Percentiles rank a stretch among this genome's conserved stretches.
Conservation (phyloP, 1,140 invertebrate genomes). For the Triops cancriformis region DNA sequence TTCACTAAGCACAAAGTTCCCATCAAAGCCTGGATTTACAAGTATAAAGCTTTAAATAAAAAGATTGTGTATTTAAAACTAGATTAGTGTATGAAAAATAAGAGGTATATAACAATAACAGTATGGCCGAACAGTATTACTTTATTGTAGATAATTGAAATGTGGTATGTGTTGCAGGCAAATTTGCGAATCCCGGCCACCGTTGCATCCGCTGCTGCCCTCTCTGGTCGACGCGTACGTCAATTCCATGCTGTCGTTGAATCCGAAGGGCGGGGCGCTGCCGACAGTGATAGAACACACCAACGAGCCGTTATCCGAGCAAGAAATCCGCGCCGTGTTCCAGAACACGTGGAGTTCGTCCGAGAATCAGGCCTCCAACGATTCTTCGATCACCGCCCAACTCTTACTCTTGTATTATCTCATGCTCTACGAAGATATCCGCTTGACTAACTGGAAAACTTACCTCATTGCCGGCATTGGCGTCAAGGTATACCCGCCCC, state of each 20-base stretch:
- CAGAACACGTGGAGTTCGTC: slow-evolving; percentile 49
- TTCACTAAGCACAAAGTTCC: slow-evolving; percentile 94
- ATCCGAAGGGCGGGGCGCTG: slow-evolving; percentile 54
- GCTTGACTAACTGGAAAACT: slow-evolving; percentile 70
- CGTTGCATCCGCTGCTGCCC: slow-evolving; percentile 85
- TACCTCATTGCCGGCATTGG: slow-evolving; percentile 53
- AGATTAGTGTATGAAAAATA: too few species aligned
- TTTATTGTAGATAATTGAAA: background rate
- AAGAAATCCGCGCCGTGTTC: slow-evolving; percentile 80
- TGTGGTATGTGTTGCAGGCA: slow-evolving; percentile 48
- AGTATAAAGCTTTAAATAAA: slow-evolving; percentile 36
- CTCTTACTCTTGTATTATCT: slow-evolving; percentile 85
- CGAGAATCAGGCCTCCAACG: slow-evolving; percentile 22
- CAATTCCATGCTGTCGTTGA: slow-evolving; percentile 64
- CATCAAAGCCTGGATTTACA: slow-evolving; percentile 89
- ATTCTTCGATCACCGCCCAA: slow-evolving; percentile 61
- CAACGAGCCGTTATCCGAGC: slow-evolving; percentile 84
- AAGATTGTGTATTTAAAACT: background rate
- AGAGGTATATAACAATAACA: too few species aligned
- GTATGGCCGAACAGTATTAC: too few species aligned
- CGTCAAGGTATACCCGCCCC: slow-evolving; percentile 76
- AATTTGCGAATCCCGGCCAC: slow-evolving; percentile 73
- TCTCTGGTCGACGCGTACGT: slow-evolving; percentile 92
- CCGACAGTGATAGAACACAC: slow-evolving; percentile 51
- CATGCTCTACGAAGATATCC: slow-evolving; percentile 83